These are phyloP conservation scores for Vipera ursinii DNA, from an alignment of 2,797 vertebrate species.

Conservation along the genomic window DNA sequence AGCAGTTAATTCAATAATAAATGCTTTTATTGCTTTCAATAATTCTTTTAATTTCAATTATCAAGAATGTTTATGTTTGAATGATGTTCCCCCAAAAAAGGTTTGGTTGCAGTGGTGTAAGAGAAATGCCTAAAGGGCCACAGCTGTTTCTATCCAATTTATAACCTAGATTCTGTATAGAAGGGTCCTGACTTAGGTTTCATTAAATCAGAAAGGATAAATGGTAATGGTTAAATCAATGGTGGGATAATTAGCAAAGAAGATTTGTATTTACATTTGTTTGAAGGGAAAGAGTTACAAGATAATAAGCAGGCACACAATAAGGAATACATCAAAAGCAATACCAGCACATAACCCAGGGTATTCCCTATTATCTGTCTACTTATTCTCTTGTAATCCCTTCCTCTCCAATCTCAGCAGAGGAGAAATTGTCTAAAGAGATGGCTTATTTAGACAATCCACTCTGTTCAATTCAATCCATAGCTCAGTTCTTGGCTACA, in stretches of 20 bases:
- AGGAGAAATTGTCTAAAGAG: neutral
- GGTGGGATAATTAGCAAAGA: neutral
- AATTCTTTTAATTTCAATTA: neutral
- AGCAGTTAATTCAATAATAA: neutral
- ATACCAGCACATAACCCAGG: neutral
- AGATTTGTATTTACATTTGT: neutral
- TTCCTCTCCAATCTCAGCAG: neutral
- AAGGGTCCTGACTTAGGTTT: neutral
- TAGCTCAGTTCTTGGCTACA: no score
- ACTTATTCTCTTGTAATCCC: neutral
- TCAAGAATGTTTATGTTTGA: neutral
- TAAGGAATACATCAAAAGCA: neutral
- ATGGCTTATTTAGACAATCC: neutral
- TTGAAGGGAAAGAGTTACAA: neutral
- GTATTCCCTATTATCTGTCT: neutral
- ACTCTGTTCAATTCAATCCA: neutral
- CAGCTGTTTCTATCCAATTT: neutral
- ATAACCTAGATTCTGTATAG: neutral
- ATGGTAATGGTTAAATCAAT: neutral
- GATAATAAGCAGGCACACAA: neutral
- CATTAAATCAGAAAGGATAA: neutral
- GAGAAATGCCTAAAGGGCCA: neutral
- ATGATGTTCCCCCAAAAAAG: neutral
- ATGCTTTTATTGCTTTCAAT: neutral
- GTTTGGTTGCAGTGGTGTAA: neutral